Conservation (phyloP, 2,113 vertebrate species). For the Mastomys coucha region DNA sequence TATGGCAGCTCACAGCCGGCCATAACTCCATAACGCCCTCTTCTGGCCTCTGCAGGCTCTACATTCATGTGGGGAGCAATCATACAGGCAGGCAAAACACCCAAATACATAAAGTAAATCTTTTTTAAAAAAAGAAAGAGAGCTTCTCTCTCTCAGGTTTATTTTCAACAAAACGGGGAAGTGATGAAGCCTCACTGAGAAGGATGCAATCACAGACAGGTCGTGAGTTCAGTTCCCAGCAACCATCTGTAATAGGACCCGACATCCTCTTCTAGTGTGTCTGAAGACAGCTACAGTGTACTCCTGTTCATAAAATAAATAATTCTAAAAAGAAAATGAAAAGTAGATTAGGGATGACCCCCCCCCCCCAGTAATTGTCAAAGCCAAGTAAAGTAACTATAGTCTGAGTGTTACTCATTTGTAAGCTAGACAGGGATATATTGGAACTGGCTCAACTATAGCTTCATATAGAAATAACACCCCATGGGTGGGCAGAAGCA, state of each 20-base stretch:
- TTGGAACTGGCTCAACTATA: too few relatives aligned
- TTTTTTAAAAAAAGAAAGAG: not conserved
- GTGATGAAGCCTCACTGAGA: not conserved
- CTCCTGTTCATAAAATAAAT: too few relatives aligned
- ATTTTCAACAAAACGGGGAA: not conserved
- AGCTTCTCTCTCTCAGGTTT: not conserved
- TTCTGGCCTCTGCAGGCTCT: not conserved
- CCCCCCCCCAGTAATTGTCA: too few relatives aligned
- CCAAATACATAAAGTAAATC: not conserved
- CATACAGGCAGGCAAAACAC: not conserved
- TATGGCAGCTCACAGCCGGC: not conserved
- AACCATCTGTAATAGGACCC: too few relatives aligned
- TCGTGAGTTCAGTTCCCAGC: too few relatives aligned
- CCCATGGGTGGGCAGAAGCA: not conserved
- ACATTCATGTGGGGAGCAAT: not conserved
- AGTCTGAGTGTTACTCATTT: too few relatives aligned
- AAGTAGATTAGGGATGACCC: too few relatives aligned
- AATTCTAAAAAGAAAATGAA: too few relatives aligned
- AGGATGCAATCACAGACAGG: accelerated
- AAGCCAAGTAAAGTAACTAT: too few relatives aligned
- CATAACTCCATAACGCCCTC: not conserved
- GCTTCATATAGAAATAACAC: not conserved
- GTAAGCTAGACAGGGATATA: too few relatives aligned
- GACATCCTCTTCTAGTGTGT: too few relatives aligned
- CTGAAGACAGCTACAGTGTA: too few relatives aligned